Conservation (phyloP, 2,888 invertebrate genomes). For the Brenthis ino region DNA sequence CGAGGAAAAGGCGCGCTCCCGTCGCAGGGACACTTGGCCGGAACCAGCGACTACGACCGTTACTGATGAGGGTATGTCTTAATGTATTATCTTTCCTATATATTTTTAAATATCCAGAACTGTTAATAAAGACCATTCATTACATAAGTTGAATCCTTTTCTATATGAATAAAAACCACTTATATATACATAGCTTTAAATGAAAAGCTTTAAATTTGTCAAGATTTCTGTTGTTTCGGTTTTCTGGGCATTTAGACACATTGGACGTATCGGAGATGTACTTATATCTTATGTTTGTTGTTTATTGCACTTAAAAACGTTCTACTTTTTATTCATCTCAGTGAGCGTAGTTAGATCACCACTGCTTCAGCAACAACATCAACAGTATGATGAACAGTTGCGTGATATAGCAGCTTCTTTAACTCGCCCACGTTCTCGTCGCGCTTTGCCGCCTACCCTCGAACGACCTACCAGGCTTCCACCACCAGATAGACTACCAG, state of each 20-base stretch:
- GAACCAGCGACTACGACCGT: constrained; percentile 58
- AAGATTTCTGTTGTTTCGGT: no score
- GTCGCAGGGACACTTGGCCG: constrained; percentile 79
- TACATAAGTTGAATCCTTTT: no score
- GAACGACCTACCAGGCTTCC: constrained; percentile 81
- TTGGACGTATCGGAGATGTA: no score
- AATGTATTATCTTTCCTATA: not conserved
- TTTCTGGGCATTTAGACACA: no score
- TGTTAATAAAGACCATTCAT: no score
- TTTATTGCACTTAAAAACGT: not conserved
- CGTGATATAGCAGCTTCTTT: constrained; percentile 92
- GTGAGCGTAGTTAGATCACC: constrained; percentile 66
- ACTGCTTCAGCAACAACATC: constrained; percentile 74
- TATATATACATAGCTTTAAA: no score
- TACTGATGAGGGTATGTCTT: constrained; percentile 60
- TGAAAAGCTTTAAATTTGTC: no score
- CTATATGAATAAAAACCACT: no score
- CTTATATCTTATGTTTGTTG: not conserved
- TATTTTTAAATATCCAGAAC: no score
- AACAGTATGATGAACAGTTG: constrained; percentile 86
- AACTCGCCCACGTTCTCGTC: constrained; percentile 85
- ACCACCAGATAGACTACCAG: constrained; percentile 71
- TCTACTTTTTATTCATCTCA: constrained; percentile 40
- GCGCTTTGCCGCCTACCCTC: constrained; percentile 77
- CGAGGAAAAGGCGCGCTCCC: constrained; percentile 86